These are phyloP conservation scores for Oryctolagus cuniculus DNA, from an alignment of 2,113 vertebrate genomes.

Conservation along the genomic window DNA sequence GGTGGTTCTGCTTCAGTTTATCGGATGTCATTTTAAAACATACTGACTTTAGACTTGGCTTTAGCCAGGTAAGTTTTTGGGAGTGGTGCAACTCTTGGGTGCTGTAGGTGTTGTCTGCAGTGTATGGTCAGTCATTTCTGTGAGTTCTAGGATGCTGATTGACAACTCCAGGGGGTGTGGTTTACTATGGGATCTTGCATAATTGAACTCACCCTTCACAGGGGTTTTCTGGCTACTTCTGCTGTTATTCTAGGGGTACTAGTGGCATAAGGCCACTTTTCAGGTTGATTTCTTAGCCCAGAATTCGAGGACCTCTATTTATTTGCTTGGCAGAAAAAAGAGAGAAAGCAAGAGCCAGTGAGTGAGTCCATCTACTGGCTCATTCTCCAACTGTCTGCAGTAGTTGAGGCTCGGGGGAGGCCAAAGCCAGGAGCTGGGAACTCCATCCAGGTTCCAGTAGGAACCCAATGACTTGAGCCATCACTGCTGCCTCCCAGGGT, in stretches of 20 bases:
- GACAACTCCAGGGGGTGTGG: background rate
- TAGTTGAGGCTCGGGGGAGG: too few relatives aligned
- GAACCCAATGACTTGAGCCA: too few relatives aligned
- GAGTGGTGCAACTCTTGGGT: background rate
- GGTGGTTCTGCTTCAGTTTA: background rate
- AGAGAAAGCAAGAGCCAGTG: too few relatives aligned
- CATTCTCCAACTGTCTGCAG: too few relatives aligned
- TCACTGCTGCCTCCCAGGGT: too few relatives aligned
- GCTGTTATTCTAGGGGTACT: background rate
- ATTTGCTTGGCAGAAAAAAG: too few relatives aligned
- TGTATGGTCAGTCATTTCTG: background rate
- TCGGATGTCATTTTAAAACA: constrained; percentile 1
- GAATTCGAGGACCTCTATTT: background rate
- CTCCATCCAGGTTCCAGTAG: too few relatives aligned
- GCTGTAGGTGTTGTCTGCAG: background rate
- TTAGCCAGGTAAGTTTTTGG: background rate
- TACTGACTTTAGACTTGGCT: background rate
- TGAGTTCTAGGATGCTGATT: background rate
- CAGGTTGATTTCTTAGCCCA: background rate
- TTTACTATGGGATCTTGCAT: background rate
- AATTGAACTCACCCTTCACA: background rate
- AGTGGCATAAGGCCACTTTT: background rate
- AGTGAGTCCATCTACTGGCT: too few relatives aligned
- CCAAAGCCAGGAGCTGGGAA: too few relatives aligned
- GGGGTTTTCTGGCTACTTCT: background rate